These are phyloP conservation scores for Panagrolaimus sp. DNA, from an alignment of 1,140 invertebrate species.

Conservation along the genomic window DNA sequence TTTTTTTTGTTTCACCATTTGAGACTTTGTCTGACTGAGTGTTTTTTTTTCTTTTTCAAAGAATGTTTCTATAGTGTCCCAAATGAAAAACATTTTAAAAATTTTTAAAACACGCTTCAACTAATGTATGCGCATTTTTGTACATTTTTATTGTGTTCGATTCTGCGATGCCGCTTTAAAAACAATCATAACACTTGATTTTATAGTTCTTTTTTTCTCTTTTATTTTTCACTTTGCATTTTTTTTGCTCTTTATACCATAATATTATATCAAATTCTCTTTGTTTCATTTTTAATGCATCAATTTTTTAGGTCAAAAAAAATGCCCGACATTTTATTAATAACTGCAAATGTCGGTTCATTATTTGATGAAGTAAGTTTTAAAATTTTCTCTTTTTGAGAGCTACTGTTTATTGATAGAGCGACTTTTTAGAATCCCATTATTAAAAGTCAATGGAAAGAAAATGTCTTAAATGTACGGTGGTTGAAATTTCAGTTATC, in stretches of 20 bases:
- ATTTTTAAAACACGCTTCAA: constrained; percentile 1
- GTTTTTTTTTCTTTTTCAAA: background rate
- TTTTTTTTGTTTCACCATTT: no score
- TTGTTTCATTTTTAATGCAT: background rate
- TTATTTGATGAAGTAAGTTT: constrained; percentile 36
- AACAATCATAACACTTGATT: constrained; percentile 11
- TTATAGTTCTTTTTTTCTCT: constrained; percentile 1
- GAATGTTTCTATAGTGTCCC: constrained; percentile 8
- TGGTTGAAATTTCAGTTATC: background rate
- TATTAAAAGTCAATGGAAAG: constrained; percentile 12
- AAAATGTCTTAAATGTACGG: background rate
- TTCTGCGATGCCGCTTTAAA: background rate
- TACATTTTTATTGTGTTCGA: background rate
- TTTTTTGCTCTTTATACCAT: constrained; percentile 5
- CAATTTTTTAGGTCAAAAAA: background rate
- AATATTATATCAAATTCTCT: background rate
- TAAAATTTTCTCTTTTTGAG: background rate
- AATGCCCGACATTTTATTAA: constrained; percentile 28
- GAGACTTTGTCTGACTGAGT: no score
- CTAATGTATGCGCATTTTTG: constrained; percentile 16
- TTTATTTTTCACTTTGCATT: background rate
- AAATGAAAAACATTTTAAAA: background rate
- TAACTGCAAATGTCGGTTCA: constrained; percentile 44
- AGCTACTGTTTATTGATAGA: constrained; percentile 8
- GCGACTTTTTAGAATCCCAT: constrained; percentile 8